Percentiles rank a stretch among this genome's conserved stretches.
Evolutionary conservation across 2,888 invertebrate genomes (phyloP).

Genomic region (Hypomecis punctinalis): DNA sequence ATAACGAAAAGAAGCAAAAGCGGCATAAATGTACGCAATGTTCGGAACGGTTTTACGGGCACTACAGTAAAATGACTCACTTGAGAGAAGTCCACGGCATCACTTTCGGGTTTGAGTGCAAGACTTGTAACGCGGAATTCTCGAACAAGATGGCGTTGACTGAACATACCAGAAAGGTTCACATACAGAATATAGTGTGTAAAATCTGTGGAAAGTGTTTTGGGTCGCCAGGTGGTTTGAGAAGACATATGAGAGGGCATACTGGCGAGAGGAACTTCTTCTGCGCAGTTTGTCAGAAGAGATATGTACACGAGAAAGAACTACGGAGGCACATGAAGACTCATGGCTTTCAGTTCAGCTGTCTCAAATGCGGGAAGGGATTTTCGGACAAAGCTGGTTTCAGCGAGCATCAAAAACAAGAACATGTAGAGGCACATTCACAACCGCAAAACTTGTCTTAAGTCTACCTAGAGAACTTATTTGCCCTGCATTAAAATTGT

Average conservation of each 20-base stretch:
- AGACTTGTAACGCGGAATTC: slow-evolving; percentile 65
- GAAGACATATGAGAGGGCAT: slow-evolving; percentile 74
- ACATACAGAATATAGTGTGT: slow-evolving; percentile 75
- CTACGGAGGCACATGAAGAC: slow-evolving; percentile 74
- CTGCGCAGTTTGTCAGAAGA: slow-evolving; percentile 71
- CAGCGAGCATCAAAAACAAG: slow-evolving; percentile 69
- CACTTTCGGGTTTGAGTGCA: slow-evolving; percentile 72
- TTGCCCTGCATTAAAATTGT: background rate
- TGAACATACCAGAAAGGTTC: slow-evolving; percentile 74
- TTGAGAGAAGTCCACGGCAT: slow-evolving; percentile 74
- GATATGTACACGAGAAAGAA: slow-evolving; percentile 76
- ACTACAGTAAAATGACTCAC: slow-evolving; percentile 78
- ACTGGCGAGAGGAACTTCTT: slow-evolving; percentile 75
- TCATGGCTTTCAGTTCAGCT: slow-evolving; percentile 67
- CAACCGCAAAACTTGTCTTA: slow-evolving; percentile 60
- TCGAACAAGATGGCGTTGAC: slow-evolving; percentile 70
- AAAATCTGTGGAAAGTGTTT: slow-evolving; percentile 76
- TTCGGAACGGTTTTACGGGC: slow-evolving; percentile 74
- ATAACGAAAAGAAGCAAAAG: slow-evolving; percentile 68
- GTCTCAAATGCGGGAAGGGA: slow-evolving; percentile 70
- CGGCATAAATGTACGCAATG: slow-evolving; percentile 78
- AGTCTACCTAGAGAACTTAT: background rate
- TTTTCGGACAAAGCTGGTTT: slow-evolving; percentile 72
- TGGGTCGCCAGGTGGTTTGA: slow-evolving; percentile 68
- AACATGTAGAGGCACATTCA: slow-evolving; percentile 56